Evolutionary conservation across 2,113 vertebrate genomes (phyloP), one percentile per base, ranked within the genome.

Genomic region (Tricholaema leucomelas): DNA sequence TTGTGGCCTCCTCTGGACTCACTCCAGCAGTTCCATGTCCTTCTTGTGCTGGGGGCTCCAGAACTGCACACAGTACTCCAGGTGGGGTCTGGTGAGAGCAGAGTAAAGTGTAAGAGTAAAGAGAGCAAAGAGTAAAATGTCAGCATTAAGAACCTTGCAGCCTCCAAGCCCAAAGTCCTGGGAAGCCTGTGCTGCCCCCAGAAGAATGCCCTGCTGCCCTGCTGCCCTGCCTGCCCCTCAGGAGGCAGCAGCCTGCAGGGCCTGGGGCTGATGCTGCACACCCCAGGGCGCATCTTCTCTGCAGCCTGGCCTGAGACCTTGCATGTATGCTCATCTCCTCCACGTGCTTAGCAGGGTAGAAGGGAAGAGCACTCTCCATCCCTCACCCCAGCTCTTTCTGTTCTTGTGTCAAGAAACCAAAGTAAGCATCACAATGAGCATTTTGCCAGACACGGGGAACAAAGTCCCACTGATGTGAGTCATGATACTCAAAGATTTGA

Each of bases 151-250:
- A 50, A 55, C 64, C 81, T 64, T 36, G 5, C 28, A 52, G 28
- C 27, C 63, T 61, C 48, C 38, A 73, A 67, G 60, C 35, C 67
- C 46, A 48, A 38, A 58, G 56, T 64, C 19, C 28, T 8, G 69
- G 31, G 10, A 38, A 84, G 20, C 25, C 59, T 35, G 36, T 31
- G 52, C 36, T 46, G 56, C 33, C 8, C 20, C 28, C 42, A 76
- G 58, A 35, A 59, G 8, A 30, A 4, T 9, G 7, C 2, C n/a
- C n/a, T n/a, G n/a, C n/a, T n/a, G n/a, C n/a, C 2, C 10, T 31
- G 40, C 28, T 19, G 38, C 59, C 24, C 71, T 16, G 64, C n/a
- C 27, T 6, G 28, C 8, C 54, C 6, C 1, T 17, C 40, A 6
- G 38, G 15, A 6, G 35, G 40, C 76, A 38, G 58, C 40, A 15